These are phyloP conservation scores for Lanius ludovicianus DNA, from an alignment of 2,113 vertebrate genomes.

Conservation along the genomic window DNA sequence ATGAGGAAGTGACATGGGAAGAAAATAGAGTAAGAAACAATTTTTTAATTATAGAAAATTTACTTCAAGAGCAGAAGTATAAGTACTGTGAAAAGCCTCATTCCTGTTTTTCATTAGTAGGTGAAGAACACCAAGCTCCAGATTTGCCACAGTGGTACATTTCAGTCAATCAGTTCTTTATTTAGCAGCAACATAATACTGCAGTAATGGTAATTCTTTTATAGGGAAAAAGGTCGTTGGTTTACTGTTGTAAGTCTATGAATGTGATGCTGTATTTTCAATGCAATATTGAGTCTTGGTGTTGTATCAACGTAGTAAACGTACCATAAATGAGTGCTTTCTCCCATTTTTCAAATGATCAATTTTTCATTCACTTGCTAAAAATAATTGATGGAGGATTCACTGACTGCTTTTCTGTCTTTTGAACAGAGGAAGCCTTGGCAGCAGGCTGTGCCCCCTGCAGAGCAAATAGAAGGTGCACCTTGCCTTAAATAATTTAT, in stretches of 20 bases:
- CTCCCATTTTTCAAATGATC: background rate
- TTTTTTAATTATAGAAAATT: background rate
- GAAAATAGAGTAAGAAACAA: background rate
- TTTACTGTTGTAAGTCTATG: background rate
- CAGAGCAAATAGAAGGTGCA: background rate
- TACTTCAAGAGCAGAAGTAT: background rate
- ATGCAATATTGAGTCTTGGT: background rate
- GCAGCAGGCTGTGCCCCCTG: background rate
- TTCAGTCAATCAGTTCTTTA: background rate
- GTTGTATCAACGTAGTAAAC: fast-evolving
- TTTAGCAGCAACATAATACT: background rate
- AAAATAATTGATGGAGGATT: background rate
- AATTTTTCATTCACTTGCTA: conserved; percentile 12
- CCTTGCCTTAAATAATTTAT: background rate
- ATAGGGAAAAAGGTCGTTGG: background rate
- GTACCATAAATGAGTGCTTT: background rate
- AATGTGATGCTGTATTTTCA: background rate
- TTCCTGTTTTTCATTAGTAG: background rate
- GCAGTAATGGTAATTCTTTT: background rate
- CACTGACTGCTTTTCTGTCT: background rate
- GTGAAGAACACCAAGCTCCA: background rate
- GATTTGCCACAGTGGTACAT: background rate
- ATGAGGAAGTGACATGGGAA: background rate
- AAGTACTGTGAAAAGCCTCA: background rate
- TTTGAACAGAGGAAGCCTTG: background rate